phyloP scores from a whole-genome alignment of 2,888 invertebrate genomes.

The Antheraea yamamai region DNA sequence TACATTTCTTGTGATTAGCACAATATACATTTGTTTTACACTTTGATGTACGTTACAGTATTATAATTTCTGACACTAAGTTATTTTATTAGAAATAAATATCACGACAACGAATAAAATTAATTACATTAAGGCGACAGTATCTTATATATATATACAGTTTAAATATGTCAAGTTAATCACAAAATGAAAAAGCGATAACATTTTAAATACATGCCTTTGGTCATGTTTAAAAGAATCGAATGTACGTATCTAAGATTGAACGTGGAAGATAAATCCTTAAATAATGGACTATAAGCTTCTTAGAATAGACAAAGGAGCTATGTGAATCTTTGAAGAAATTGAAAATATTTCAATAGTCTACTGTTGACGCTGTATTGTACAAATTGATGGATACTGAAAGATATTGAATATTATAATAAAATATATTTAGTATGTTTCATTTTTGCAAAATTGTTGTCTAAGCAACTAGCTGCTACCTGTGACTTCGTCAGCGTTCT shows the following conservation, averaged over 20 bases:
- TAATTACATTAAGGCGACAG: not conserved
- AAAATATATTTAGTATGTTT: too few species aligned
- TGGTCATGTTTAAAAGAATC: not conserved
- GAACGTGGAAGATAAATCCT: constrained; percentile 36
- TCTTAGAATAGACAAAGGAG: constrained; percentile 35
- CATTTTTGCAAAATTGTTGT: too few species aligned
- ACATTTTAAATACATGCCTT: not conserved
- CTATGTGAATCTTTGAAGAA: constrained; percentile 24
- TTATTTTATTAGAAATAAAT: not conserved
- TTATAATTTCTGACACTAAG: too few species aligned
- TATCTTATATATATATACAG: not conserved
- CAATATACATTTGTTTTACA: too few species aligned
- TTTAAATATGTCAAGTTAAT: not conserved
- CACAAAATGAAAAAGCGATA: not conserved
- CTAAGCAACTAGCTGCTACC: too few species aligned
- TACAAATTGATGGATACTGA: not conserved
- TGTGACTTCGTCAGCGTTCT: too few species aligned
- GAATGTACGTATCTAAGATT: constrained; percentile 13
- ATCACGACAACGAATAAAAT: not conserved
- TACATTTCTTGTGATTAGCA: too few species aligned
- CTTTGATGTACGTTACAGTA: too few species aligned
- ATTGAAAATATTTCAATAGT: constrained; percentile 26
- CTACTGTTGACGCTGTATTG: not conserved
- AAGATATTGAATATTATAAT: not conserved
- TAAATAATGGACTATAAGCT: constrained; percentile 53